Evolutionary conservation across 2,797 vertebrate species (phyloP).

Genomic region (Halcyon leucocephala): DNA sequence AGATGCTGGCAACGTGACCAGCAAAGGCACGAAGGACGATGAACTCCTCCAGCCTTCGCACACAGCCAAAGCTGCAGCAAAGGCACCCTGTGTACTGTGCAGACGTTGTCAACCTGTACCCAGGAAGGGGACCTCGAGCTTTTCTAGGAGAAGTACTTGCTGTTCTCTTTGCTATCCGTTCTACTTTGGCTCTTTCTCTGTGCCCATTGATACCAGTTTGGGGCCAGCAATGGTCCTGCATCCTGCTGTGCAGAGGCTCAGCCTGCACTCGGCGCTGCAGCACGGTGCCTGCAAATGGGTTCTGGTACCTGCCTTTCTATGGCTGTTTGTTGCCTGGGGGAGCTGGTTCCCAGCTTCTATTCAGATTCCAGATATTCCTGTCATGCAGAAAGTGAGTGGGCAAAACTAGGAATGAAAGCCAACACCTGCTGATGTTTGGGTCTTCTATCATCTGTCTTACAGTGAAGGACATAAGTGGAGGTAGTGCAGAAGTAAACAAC

Average conservation of each 20-base stretch:
- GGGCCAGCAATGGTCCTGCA: not conserved
- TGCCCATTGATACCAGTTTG: rapidly evolving
- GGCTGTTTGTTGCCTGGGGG: not conserved
- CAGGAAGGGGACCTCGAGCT: not conserved
- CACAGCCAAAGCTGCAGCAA: not conserved
- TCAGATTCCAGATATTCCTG: not conserved
- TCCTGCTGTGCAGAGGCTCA: not conserved
- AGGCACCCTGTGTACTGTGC: not conserved
- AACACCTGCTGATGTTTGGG: not conserved
- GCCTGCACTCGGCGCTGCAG: rapidly evolving
- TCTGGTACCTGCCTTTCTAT: not conserved
- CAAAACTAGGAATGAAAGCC: conserved; percentile 17
- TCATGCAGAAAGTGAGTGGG: conserved; percentile 41
- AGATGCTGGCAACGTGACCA: not conserved
- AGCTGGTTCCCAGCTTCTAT: not conserved
- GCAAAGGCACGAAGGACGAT: not conserved
- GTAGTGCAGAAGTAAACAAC: not conserved
- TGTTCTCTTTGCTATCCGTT: not conserved
- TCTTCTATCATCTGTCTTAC: conserved; percentile 28
- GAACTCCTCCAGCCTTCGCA: not conserved
- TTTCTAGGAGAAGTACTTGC: not conserved
- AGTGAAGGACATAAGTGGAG: conserved; percentile 28
- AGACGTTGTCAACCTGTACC: too few relatives aligned
- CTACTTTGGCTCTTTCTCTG: not conserved
- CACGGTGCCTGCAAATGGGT: not conserved